These are phyloP conservation scores for Myotis lucifugus DNA, from an alignment of 2,113 vertebrate genomes.

Conservation along the genomic window DNA sequence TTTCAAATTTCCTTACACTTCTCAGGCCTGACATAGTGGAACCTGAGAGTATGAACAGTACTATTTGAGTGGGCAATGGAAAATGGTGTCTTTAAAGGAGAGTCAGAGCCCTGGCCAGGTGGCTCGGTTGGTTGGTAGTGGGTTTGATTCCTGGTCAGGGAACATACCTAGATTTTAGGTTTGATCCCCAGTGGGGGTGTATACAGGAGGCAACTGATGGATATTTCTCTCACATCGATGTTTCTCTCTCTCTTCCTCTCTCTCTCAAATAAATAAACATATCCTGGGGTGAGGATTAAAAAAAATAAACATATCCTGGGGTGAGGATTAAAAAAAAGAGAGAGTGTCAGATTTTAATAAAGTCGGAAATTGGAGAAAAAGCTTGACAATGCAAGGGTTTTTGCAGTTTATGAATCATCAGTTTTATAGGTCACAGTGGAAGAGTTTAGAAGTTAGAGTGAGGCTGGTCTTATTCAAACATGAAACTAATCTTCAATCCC, in stretches of 20 bases:
- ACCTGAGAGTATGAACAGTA: not conserved
- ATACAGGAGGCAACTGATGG: no score
- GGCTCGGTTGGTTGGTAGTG: no score
- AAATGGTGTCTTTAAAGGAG: not conserved
- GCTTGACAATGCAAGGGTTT: not conserved
- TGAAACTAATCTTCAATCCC: slow-evolving; percentile 31
- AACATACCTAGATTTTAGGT: no score
- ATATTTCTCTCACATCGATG: no score
- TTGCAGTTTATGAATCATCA: not conserved
- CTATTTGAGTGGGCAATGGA: not conserved
- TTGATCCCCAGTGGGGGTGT: no score
- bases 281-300: no score
- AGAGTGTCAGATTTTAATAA: not conserved
- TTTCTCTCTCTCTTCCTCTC: no score
- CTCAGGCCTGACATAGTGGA: not conserved
- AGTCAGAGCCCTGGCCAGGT: no score
- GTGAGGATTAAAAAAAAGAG: not conserved
- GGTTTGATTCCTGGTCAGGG: no score
- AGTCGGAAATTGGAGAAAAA: not conserved
- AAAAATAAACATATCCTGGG: not conserved
- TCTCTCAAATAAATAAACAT: no score
- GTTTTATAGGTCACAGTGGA: not conserved
- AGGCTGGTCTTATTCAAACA: not conserved
- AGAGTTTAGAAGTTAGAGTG: not conserved
- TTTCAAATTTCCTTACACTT: not conserved